Evolutionary conservation across 2,797 vertebrate genomes (phyloP), one percentile per base, ranked within the genome.

Genomic region (Danionella dracula): DNA sequence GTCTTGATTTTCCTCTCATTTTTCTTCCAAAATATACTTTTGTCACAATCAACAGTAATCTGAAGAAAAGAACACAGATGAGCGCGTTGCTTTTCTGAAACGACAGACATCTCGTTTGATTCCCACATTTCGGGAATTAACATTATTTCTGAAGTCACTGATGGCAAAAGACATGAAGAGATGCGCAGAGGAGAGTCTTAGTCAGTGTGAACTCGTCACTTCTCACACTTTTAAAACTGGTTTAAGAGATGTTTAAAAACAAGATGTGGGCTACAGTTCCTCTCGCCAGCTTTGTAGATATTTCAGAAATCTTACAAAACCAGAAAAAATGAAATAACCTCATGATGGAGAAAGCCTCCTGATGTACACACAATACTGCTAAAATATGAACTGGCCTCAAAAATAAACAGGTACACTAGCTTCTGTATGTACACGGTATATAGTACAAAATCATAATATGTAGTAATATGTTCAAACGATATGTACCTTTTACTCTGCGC

Each of bases 401-500:
- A 66, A 73, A 38, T 12, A 62, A 57, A 79, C 60, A 62, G 70
- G 65, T 72, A 66, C 34, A 59, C 68, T 69, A 54, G 13, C 42
- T 72, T 76, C 73, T 48, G 67, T 70, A 66, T 49, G 71, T 70
- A 67, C 20, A 60, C 70, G 66, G 61, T 68, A 71, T 75, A 78
- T 74, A 81, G 78, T 78, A 81, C 75, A 84, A 74, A 76, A 82
- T 76, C 78, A 77, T 78, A 76, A 73, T 76, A 78, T 62, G 71
- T 71, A 66, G 76, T 76, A 57, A 72, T 72, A 79, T 71, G 78
- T 73, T 66, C 60, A 81, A 81, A 79, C 63, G 59, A 78, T 84
- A 81, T 86, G 85, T 84, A 89, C 85, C 83, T 86, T 83, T 80
- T 82, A 81, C 82, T 80, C 75, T 80, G 61, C 68, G 72, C 74